Base-by-base conservation (phyloP, 2,888 invertebrate species). In the Epistrophe eligans region DNA sequence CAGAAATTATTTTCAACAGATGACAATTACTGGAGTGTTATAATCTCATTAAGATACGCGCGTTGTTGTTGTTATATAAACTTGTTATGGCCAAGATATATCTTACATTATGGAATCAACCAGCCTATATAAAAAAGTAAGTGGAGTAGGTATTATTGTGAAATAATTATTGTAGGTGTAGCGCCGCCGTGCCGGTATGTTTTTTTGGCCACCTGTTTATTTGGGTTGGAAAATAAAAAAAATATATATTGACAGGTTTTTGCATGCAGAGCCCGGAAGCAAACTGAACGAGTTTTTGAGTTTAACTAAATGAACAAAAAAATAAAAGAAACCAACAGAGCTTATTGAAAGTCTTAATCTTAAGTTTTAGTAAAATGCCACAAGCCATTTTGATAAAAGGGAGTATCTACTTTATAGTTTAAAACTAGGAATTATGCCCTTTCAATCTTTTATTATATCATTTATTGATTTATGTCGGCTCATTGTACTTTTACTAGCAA, bases 21-120 rank as follows among this genome's bases (percentile, higher is more conserved):
- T 82, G 82, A 85, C 82, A 85, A 85, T 85, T 85, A 77, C 67
- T 72, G 24, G 77, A 82, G 77, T 82, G 72, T 50, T 82, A 74
- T 79, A 83, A 79, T 83, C 79, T 79, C 57, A 79, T 83, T 74
- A 74, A 79, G 83, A 74, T 83, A 83, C 66, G 72, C 55, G 52
- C 52, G 48, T 64, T 62, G 82, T 24, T 62, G 82, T 24, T 24
- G 24, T 83, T 77, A 79, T 38, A 67, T 67, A 83, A 83, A 57
- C 83, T 43, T 60, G 77, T 83, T 57, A 40, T 74, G 74, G 58
- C 64, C 19, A 15, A 58, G 35, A 67, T 67, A 35, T 35, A 35
- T n/a, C 32, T 24, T 24, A 50, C 50, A 52, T 35, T 62, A 70
- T 70, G 60, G 70, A 70, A 50, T 81, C n/a, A 15, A 52, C 24